Conservation (phyloP, 2,888 invertebrate genomes). For the Ophioninae sp. region DNA sequence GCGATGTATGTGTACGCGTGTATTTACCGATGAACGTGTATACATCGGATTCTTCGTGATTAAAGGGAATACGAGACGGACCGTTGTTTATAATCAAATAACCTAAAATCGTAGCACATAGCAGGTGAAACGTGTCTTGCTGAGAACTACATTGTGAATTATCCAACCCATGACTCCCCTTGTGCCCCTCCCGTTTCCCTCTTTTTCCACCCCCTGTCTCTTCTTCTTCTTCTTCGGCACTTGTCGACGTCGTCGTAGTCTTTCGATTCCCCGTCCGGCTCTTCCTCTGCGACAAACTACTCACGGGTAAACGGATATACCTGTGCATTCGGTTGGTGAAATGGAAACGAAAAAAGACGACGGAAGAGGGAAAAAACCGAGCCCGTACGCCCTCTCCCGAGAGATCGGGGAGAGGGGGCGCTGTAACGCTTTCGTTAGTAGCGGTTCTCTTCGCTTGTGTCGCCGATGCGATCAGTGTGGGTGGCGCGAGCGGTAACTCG, state of each 20-base stretch:
- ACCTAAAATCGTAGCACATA: conserved; percentile 47
- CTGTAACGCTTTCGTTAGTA: background rate
- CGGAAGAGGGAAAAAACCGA: background rate
- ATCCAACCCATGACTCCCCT: conserved; percentile 48
- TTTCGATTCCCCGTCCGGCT: conserved; percentile 18
- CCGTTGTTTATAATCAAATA: conserved; percentile 58
- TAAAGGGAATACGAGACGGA: conserved; percentile 25
- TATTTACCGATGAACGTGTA: conserved; percentile 3
- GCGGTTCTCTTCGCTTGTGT: no score
- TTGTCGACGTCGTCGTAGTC: conserved; percentile 58
- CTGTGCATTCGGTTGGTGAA: conserved; percentile 49
- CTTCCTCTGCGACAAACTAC: conserved; percentile 33
- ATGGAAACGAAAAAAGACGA: conserved; percentile 33
- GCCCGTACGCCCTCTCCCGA: conserved; percentile 36
- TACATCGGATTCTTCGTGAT: background rate
- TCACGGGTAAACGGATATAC: conserved; percentile 59
- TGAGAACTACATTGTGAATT: conserved; percentile 57
- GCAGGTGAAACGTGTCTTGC: conserved; percentile 57
- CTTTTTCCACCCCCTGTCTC: conserved; percentile 25
- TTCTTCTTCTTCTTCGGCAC: conserved; percentile 56
- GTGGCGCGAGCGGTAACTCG: conserved; percentile 10
- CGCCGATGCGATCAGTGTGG: background rate
- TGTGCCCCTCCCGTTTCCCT: conserved; percentile 23
- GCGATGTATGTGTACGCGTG: background rate
- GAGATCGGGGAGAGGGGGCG: conserved; percentile 37